Evolutionary conservation across 2,113 vertebrate genomes (phyloP), one percentile per base, ranked within the genome.

Genomic region (zebrafish (Danio rerio)): DNA sequence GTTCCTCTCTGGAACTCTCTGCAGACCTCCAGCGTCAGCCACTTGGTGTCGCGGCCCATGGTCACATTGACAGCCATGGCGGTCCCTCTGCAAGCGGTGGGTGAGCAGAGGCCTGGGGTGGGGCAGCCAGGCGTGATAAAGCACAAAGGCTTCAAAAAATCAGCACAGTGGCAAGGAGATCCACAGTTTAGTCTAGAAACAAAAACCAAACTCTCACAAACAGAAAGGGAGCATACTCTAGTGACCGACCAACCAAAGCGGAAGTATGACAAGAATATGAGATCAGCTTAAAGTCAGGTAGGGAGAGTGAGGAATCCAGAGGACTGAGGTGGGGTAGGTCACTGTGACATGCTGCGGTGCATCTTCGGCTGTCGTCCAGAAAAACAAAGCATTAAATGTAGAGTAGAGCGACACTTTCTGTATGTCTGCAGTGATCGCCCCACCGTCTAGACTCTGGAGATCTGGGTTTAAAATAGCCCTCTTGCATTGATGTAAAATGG

Each of bases 1-100:
- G 98, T 96, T 81, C 98, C 98, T 91, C 98, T 95, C 95, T 99
- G 97, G 91, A 97, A 99, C 92, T 99, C 98, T 81, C 98, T 95
- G 93, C 98, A 99, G 90, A 99, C 98, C 96, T 99, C 98, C 93
- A 99, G 94, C 68, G 97, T 99, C 94, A 99, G 95, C 98, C 98
- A 99, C 95, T 98, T 98, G 93, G 97, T 96, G 92, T 99, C 98
- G 82, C 97, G 96, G 83, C 97, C 95, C 95, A 98, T 92, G 87
- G 95, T 93, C 92, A 99, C 94, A 92, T 94, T 98, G 89, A 97
- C 92, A 86, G 97, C 93, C 94, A 96, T 95, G 86, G 81, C 87
- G 84, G 80, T 55, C 31, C 55, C 62, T 52, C 3, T 13, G 8
- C 4, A 18, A 58, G 59, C n/a, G 20, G 45, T 2, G 43, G 50